Evolutionary conservation across 1,140 invertebrate species (phyloP), one percentile per base, ranked within the genome.

Genomic region (Drosophila sp.): DNA sequence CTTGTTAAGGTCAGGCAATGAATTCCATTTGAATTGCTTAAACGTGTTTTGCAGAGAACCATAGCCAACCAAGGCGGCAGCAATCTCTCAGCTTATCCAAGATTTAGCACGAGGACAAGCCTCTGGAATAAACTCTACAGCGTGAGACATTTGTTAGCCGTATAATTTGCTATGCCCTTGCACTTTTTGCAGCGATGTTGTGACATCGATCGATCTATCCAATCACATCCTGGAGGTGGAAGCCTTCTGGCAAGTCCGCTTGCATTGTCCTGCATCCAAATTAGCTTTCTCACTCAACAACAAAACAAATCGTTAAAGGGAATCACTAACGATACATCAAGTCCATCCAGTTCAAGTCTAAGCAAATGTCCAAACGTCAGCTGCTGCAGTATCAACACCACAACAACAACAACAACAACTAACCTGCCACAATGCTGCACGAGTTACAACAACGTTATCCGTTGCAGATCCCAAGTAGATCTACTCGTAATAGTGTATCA

Each of bases 321-420:
- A 84, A 89, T 78, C 83, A 76, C 89, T 57, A 84, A 89, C 83
- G 83, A 89, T 89, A 81, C 83, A 89, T 89, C 83, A 87, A 86
- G 81, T 89, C 76, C 83, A 89, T 87, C 83, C 77, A 84, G 34
- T 41, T 13, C 38, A 41, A 41, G 38, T 43, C 18, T 74, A 77
- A 67, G 63, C 63, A 65, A 64, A 4, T 41, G 29, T 38, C 46
- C 53, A 43, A 67, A 32, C 48, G 38, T 2, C 25, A 27, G 5
- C 25, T 3, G 25, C 25, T 54, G 59, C 61, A 63, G 36, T 27
- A 61, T 40, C 66, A 58, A 36, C 43, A 51, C 58, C 40, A 70
- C 76, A 54, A 71, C 81, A 75, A 76, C 81, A 67, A 78, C 82
- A 78, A 75, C 45, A 56, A 41, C 51, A 14, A 66, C 29, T n/a